phyloP scores from a whole-genome alignment of 2,113 vertebrate species.

The Trinectes maculatus region DNA sequence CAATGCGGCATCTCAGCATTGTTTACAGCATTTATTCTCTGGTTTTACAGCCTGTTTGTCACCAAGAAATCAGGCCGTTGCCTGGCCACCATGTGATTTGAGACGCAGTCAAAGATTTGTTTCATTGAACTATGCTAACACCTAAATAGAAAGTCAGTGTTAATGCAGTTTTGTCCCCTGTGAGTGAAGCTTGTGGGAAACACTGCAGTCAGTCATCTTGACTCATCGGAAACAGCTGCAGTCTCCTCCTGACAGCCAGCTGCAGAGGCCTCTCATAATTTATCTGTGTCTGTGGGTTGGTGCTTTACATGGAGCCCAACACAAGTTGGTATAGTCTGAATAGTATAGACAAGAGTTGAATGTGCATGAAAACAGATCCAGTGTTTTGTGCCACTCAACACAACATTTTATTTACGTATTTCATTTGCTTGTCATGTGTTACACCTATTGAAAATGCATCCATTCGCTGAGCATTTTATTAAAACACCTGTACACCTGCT shows the following conservation, averaged over 20 bases:
- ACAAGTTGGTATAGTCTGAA: not conserved
- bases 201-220: slow-evolving; percentile 48
- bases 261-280: slow-evolving; percentile 28
- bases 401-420: too few species aligned
- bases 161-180: slow-evolving; percentile 8
- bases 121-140: not conserved
- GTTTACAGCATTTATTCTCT: not conserved
- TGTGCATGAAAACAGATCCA: not conserved
- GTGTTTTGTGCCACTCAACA: too few species aligned
- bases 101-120: not conserved
- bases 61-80: too few species aligned
- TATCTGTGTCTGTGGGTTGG: not conserved
- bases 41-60: not conserved
- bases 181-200: slow-evolving; percentile 44
- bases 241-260: slow-evolving; percentile 42
- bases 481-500: not conserved
- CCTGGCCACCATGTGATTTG: too few species aligned
- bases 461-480: not conserved
- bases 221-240: slow-evolving; percentile 68
- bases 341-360: not conserved
- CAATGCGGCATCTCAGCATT: not conserved
- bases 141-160: not conserved
- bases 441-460: too few species aligned
- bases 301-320: not conserved
- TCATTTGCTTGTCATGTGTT: too few species aligned